Evolutionary conservation across 2,797 vertebrate genomes (phyloP).

Genomic region (Peromyscus attwateri): DNA sequence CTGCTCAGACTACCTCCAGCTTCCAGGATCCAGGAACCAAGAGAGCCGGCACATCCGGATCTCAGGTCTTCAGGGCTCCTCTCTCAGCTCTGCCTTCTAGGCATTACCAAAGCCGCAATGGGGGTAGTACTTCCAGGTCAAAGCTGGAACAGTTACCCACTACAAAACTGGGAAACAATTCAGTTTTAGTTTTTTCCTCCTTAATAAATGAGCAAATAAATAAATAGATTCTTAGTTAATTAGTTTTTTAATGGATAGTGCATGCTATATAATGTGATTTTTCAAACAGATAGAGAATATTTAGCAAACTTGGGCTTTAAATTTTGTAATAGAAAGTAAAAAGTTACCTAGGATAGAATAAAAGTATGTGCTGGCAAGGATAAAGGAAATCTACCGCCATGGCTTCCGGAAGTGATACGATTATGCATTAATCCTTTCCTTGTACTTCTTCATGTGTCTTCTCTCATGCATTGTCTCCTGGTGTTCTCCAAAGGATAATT

Average conservation of each 20-base stretch:
- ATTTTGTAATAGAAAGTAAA: neutral
- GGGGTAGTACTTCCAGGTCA: too few species aligned
- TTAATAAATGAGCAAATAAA: slow-evolving; percentile 50
- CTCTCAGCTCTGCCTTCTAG: too few species aligned
- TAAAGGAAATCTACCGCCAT: slow-evolving; percentile 31
- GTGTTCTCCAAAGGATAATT: slow-evolving; percentile 62
- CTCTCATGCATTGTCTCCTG: slow-evolving; percentile 31
- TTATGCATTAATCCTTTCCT: slow-evolving; percentile 24
- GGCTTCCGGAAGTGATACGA: slow-evolving; percentile 39
- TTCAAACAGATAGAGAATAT: slow-evolving; percentile 51
- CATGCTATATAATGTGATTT: neutral
- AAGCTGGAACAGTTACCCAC: too few species aligned
- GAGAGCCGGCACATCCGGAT: too few species aligned
- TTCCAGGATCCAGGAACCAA: too few species aligned
- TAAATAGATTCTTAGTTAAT: slow-evolving; percentile 20
- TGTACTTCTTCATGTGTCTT: slow-evolving; percentile 37
- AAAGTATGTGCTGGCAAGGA: slow-evolving; percentile 50
- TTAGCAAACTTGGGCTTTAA: slow-evolving; percentile 52
- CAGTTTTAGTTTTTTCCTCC: neutral
- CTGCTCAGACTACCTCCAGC: too few species aligned
- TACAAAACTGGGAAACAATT: neutral
- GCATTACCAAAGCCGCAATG: too few species aligned
- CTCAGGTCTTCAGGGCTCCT: too few species aligned
- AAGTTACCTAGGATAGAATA: slow-evolving; percentile 33
- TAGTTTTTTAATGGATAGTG: neutral